Evolutionary conservation across 1,140 invertebrate species (phyloP).

Genomic region (Andricus grossulariae): DNA sequence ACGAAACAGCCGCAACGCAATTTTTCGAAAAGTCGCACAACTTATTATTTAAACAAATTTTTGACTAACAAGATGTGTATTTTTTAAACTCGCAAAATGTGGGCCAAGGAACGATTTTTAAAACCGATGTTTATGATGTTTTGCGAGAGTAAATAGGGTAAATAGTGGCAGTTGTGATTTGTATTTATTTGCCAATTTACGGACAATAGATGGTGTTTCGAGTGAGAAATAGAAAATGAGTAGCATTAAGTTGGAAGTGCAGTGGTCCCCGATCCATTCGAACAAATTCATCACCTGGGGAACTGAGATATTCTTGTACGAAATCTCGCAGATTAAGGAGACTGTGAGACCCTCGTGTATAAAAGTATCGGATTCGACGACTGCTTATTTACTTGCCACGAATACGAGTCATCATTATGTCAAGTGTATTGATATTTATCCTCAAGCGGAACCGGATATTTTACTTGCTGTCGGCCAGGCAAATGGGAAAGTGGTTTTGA

Average conservation of each 20-base stretch:
- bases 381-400: slow-evolving; percentile 81
- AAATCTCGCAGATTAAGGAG: slow-evolving; percentile 81
- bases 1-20: too few species aligned
- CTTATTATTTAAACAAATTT: too few species aligned
- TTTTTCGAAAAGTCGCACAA: too few species aligned
- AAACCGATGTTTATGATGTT: too few species aligned
- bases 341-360: slow-evolving; percentile 79
- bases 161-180: too few species aligned
- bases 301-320: slow-evolving; percentile 89
- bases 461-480: slow-evolving; percentile 89
- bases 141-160: too few species aligned
- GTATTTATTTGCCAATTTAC: too few species aligned
- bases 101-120: too few species aligned
- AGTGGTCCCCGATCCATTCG: slow-evolving; percentile 86
- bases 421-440: slow-evolving; percentile 88
- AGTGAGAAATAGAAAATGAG: neutral
- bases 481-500: slow-evolving; percentile 89
- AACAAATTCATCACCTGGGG: slow-evolving; percentile 92
- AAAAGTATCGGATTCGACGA: slow-evolving; percentile 81
- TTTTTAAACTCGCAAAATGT: too few species aligned
- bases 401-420: slow-evolving; percentile 82
- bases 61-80: too few species aligned
- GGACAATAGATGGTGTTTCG: too few species aligned
- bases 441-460: slow-evolving; percentile 82
- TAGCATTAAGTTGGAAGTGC: slow-evolving; percentile 81